Evolutionary conservation across 2,113 vertebrate species (phyloP).

Genomic region (Gymnocephalus cernua): DNA sequence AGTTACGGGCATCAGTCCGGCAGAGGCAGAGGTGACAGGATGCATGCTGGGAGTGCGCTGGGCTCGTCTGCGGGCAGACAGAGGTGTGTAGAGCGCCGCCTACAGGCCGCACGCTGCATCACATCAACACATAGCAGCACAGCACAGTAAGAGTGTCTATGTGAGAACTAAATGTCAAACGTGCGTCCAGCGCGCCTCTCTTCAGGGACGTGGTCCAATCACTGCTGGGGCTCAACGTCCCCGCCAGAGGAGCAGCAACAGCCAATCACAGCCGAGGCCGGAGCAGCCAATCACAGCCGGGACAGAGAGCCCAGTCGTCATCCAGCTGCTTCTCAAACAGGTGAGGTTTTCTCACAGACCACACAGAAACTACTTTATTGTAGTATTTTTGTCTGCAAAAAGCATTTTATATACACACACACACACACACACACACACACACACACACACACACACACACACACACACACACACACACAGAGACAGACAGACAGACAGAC

Average conservation of each 20-base stretch:
- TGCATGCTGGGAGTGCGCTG: constrained; percentile 23
- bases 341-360: no score
- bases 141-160: no score
- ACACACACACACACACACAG: no score
- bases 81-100: constrained; percentile 45
- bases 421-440: no score
- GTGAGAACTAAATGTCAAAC: not conserved
- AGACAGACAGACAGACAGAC: no score
- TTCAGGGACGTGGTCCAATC: constrained; percentile 56
- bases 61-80: not conserved
- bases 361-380: no score
- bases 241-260: not conserved
- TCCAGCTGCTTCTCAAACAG: no score
- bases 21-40: constrained; percentile 24
- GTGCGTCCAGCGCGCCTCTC: not conserved
- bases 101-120: not conserved
- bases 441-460: no score
- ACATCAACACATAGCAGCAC: no score
- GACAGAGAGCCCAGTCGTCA: no score
- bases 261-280: constrained; percentile 22
- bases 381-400: no score
- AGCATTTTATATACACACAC: no score
- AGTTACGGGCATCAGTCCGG: constrained; percentile 21
- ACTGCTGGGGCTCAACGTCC: constrained; percentile 39
- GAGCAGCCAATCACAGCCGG: not conserved